Percentiles rank a stretch among this genome's conserved stretches.
These are phyloP conservation scores for Trilocha varians DNA, from an alignment of 2,888 invertebrate species.

Conservation along the genomic window DNA sequence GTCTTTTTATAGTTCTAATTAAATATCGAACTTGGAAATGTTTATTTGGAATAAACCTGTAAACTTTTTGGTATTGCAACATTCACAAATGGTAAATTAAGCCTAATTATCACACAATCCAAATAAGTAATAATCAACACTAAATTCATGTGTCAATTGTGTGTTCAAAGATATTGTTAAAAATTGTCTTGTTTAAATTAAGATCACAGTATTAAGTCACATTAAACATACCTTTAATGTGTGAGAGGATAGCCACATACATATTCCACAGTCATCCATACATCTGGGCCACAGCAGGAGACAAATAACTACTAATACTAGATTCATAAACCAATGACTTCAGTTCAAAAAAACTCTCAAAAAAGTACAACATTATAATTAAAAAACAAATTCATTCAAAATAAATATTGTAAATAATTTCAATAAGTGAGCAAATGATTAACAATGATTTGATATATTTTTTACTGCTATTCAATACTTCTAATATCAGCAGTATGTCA, in stretches of 20 bases:
- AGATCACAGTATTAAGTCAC: conserved; percentile 73
- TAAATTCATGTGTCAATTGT: conserved; percentile 43
- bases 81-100: conserved; percentile 46
- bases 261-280: conserved; percentile 71
- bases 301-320: conserved; percentile 37
- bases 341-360: conserved; percentile 31
- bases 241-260: conserved; percentile 53
- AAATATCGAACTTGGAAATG: conserved; percentile 51
- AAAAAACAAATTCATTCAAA: conserved; percentile 17
- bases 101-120: conserved; percentile 63
- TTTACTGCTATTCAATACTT: background rate
- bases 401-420: conserved; percentile 23
- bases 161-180: conserved; percentile 62
- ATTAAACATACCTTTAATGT: conserved; percentile 60
- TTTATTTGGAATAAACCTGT: conserved; percentile 56
- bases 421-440: conserved; percentile 14
- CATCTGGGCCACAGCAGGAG: conserved; percentile 49
- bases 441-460: conserved; percentile 10
- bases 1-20: conserved; percentile 26
- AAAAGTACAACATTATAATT: too few species aligned
- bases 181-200: conserved; percentile 69
- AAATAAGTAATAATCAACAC: conserved; percentile 57
- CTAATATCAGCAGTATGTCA: conserved; percentile 24
- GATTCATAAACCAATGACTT: conserved; percentile 44
- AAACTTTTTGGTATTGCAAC: conserved; percentile 58